phyloP scores from a whole-genome alignment of 1,140 invertebrate genomes.

The Panonychus citri region DNA sequence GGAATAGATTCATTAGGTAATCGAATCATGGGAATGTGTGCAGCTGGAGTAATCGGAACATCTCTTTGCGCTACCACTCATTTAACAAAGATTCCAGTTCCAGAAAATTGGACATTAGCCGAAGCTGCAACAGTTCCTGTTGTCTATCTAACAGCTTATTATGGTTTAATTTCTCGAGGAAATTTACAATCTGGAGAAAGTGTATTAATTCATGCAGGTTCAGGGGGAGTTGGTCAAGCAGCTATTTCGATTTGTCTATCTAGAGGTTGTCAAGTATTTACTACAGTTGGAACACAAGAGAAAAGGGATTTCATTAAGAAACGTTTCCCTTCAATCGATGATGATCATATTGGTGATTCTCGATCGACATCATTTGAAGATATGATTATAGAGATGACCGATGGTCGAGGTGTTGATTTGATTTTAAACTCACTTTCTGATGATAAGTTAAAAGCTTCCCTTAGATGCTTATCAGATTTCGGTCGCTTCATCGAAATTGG shows the following conservation, averaged over 20 bases:
- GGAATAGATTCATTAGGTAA: conserved; percentile 45
- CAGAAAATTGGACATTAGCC: conserved; percentile 60
- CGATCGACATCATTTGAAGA: conserved; percentile 73
- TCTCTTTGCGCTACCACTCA: conserved; percentile 58
- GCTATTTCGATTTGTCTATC: conserved; percentile 47
- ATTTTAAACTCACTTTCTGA: conserved; percentile 32
- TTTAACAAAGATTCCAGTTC: conserved; percentile 69
- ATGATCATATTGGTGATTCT: conserved; percentile 68
- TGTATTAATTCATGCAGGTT: conserved; percentile 76
- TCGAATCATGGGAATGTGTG: conserved; percentile 78
- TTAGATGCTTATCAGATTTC: conserved; percentile 64
- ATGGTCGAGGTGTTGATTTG: conserved; percentile 40
- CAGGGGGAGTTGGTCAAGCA: conserved; percentile 81
- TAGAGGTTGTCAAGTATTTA: conserved; percentile 37
- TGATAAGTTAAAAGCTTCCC: conserved; percentile 10
- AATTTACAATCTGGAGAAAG: conserved; percentile 49
- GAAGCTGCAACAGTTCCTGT: conserved; percentile 79
- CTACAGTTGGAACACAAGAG: conserved; percentile 54
- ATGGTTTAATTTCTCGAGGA: conserved; percentile 62
- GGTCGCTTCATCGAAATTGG: conserved; percentile 91
- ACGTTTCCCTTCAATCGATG: conserved; percentile 55
- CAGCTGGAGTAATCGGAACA: conserved; percentile 70
- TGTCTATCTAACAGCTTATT: conserved; percentile 73
- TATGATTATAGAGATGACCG: conserved; percentile 46
- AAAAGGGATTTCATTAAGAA: conserved; percentile 70